Evolutionary conservation across 2,113 vertebrate genomes (phyloP), one percentile per base, ranked within the genome.

Genomic region (Oxygymnocypris stewartii): DNA sequence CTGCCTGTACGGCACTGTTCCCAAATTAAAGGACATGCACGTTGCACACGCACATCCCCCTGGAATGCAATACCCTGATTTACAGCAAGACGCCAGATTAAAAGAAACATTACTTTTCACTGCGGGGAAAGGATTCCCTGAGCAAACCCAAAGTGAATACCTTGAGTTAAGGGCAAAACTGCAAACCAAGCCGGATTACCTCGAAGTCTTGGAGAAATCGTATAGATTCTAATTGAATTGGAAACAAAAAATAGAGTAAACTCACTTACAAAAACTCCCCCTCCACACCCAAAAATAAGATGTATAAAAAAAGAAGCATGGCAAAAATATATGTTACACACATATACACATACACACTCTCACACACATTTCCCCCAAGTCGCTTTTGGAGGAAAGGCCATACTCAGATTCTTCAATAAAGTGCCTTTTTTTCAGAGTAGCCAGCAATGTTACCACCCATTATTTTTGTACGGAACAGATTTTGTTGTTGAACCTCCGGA

Each of bases 361-460:
- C 31, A 90, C 83, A 93, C 93, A 93, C 93, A 87, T 93, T 93
- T 93, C 89, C 93, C 92, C 94, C 92, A 93, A 96, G 92, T 96
- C 90, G 94, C 94, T 94, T 80, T 94, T 95, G 96, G 96, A 96
- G 96, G 95, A 95, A 95, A 96, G 97, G 96, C 96, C 97, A 95
- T 95, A 95, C 97, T 97, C 97, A 96, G 96, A 97, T 97, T 94
- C 54, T 96, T 97, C 96, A 97, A 97, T 96, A 93, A 99, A 99
- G 98, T 99, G 98, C 97, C 98, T 99, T 99, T 96, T 88, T 97
- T 97, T 98, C 97, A 98, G 96, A 98, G 97, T 98, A 99, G 97
- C 97, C 98, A 99, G 98, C 98, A 99, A 98, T 97, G 97, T 98
- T 97, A 97, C 94, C 96, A 96, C 95, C 95, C 96, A 95, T 99